Evolutionary conservation across 2,797 vertebrate genomes (phyloP).

Genomic region (Erethizon dorsatum): DNA sequence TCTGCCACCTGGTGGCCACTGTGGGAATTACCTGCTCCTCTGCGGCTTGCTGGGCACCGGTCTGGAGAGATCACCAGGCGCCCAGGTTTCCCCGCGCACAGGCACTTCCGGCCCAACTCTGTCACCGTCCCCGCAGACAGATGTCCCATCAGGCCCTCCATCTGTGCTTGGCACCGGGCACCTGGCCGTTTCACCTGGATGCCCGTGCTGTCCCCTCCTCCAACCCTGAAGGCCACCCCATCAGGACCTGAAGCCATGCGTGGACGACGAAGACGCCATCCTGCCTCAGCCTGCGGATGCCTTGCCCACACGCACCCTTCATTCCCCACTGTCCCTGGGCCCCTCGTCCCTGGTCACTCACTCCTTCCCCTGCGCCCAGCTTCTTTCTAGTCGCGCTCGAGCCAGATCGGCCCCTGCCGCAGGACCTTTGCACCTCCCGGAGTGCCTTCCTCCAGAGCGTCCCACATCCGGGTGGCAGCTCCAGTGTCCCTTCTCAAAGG

Average conservation of each 20-base stretch:
- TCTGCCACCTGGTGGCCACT: slow-evolving; percentile 63
- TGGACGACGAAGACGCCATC: neutral
- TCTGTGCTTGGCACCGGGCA: neutral
- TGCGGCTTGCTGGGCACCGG: neutral
- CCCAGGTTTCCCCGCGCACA: neutral
- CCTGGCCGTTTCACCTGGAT: neutral
- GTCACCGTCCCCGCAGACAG: neutral
- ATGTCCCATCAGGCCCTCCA: neutral
- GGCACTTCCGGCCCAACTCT: neutral
- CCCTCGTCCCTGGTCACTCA: neutral
- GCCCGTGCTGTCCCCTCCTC: too few relatives aligned
- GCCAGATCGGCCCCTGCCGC: neutral
- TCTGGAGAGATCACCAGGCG: neutral
- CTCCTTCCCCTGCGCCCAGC: accelerated
- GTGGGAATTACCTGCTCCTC: neutral
- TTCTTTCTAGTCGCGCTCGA: neutral
- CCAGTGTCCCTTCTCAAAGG: neutral
- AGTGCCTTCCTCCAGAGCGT: neutral
- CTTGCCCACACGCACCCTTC: neutral
- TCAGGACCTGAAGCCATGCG: neutral
- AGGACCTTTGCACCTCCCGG: neutral
- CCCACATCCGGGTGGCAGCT: neutral
- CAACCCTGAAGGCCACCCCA: neutral
- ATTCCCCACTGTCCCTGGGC: accelerated
- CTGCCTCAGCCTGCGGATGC: too few relatives aligned